These are phyloP conservation scores for Pseudococcus viburni DNA, from an alignment of 2,888 invertebrate genomes.

Conservation along the genomic window DNA sequence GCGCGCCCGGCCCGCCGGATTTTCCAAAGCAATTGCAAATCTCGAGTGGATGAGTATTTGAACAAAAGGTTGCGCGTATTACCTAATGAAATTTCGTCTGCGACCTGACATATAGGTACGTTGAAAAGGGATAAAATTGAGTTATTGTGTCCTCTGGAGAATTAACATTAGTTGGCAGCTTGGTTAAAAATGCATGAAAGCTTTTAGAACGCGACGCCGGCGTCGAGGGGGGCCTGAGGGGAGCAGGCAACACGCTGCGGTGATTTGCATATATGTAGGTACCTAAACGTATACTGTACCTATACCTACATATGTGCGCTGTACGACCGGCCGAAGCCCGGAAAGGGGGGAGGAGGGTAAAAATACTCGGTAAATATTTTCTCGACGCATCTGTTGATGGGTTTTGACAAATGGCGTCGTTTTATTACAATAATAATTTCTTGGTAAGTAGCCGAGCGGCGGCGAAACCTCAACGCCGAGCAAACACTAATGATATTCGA, in stretches of 20 bases:
- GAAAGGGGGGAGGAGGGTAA: not conserved
- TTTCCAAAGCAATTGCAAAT: constrained; percentile 13
- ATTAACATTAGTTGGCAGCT: constrained; percentile 36
- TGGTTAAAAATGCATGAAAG: constrained; percentile 43
- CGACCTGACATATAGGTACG: constrained; percentile 17
- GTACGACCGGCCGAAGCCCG: not conserved
- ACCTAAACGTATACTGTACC: not conserved
- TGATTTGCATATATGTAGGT: not conserved
- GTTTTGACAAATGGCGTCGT: constrained; percentile 27
- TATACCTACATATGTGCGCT: too few species aligned
- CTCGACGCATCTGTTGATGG: constrained; percentile 11
- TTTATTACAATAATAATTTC: not conserved
- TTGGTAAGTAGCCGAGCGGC: not conserved
- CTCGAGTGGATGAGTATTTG: constrained; percentile 32
- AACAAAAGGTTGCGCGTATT: constrained; percentile 35
- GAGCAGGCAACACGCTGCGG: not conserved
- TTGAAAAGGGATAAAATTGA: constrained; percentile 40
- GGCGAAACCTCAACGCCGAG: not conserved
- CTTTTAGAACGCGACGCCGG: constrained; percentile 2
- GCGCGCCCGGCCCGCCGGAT: not conserved
- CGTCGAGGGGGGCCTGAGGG: not conserved
- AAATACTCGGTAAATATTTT: not conserved
- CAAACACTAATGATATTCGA: constrained; percentile 29
- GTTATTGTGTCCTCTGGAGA: constrained; percentile 4
- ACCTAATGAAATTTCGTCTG: constrained; percentile 43